Base-by-base conservation (phyloP, 2,888 invertebrate species). In the Troilus luridus region DNA sequence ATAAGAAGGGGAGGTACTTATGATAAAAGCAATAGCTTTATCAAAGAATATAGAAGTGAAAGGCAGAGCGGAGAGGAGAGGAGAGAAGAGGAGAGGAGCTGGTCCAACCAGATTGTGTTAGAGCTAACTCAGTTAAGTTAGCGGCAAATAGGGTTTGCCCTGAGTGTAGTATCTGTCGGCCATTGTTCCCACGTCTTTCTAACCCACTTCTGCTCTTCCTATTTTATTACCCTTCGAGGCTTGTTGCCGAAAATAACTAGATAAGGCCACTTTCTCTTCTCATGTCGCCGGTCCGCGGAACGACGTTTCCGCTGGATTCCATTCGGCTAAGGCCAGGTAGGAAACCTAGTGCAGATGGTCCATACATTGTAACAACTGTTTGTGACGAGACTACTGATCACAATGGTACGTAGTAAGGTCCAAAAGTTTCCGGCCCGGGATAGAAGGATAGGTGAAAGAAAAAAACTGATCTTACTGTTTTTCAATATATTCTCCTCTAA, bases 41-140 rank as follows among this genome's bases (percentile, higher is more conserved):
- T 77, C 72, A 77, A 77, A 77, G 72, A 77, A 77, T 77, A 77
- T 77, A 27, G 72, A 77, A 77, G 72, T 41, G 72, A 19, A 77
- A n/a, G 27, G 8, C 10, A 27, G 72, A 7, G 72, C 9, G 5
- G 72, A 8, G 72, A 5, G 1, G 9, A 24, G 24, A 24, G 24
- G 10, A 24, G 59, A 14, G 10, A n/a, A n/a, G n/a, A n/a, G n/a
- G n/a, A 59, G 59, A 6, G 2, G 59, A 14, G 24, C 0, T 8
- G 72, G 72, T 77, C 72, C 1, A 8, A 14, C 17, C 72, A 77
- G 41, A 77, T 77, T 77, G 72, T 77, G 72, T 77, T 77, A 77
- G 72, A 8, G 7, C 72, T 77, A 77, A 77, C 7, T 77, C 17
- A 41, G 72, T 77, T 77, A 77, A 41, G 17, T 41, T 27, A 27